Evolutionary conservation across 2,888 invertebrate genomes (phyloP).

Genomic region (Eupithecia subfuscata): DNA sequence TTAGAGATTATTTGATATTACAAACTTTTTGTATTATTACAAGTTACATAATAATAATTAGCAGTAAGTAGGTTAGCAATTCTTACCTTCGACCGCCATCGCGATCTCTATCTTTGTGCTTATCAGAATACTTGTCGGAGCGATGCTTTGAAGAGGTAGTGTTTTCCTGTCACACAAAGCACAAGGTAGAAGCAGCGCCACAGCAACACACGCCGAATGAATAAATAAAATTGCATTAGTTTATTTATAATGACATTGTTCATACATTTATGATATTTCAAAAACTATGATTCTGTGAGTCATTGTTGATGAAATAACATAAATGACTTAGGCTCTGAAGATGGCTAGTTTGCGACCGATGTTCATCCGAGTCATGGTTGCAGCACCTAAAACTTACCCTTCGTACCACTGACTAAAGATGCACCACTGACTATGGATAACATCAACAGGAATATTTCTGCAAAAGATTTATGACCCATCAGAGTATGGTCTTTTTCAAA

Average conservation of each 20-base stretch:
- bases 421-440: conserved; percentile 84
- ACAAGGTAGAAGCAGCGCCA: conserved; percentile 85
- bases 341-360: conserved; percentile 69
- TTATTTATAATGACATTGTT: conserved; percentile 67
- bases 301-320: conserved; percentile 66
- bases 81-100: conserved; percentile 71
- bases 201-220: conserved; percentile 84
- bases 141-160: conserved; percentile 83
- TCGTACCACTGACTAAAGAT: conserved; percentile 85
- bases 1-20: background rate
- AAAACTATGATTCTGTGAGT: conserved; percentile 52
- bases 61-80: background rate
- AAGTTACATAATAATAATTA: background rate
- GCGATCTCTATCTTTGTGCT: conserved; percentile 78
- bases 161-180: conserved; percentile 85
- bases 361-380: conserved; percentile 68
- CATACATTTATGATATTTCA: conserved; percentile 67
- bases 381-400: conserved; percentile 86
- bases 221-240: conserved; percentile 83
- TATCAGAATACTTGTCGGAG: conserved; percentile 82
- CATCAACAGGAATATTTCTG: conserved; percentile 89
- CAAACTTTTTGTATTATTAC: too few species aligned
- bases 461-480: conserved; percentile 91
- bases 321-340: conserved; percentile 64
- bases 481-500: conserved; percentile 79